Conservation (phyloP, 2,113 vertebrate genomes). For the Myotis brandtii region DNA sequence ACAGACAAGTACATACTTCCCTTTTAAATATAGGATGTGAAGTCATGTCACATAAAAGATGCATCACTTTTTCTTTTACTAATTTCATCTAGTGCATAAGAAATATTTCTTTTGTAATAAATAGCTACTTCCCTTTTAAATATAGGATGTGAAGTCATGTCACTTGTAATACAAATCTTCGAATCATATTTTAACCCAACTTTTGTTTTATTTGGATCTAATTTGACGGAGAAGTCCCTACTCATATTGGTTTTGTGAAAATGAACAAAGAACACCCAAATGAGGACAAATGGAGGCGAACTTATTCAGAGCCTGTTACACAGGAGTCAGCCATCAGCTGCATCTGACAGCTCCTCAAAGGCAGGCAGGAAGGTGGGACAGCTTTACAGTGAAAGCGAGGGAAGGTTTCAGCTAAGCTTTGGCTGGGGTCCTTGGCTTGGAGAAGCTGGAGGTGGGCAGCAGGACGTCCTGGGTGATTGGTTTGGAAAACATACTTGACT, state of each 20-base stretch:
- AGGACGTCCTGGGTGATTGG: background rate
- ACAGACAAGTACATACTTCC: background rate
- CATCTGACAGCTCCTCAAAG: background rate
- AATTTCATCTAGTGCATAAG: background rate
- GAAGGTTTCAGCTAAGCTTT: background rate
- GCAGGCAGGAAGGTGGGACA: rapidly evolving
- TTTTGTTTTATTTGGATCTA: background rate
- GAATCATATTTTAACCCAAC: background rate
- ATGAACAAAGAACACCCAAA: background rate
- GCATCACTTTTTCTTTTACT: background rate
- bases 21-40: background rate
- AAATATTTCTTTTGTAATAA: background rate
- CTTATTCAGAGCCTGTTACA: background rate
- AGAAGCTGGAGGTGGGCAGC: background rate
- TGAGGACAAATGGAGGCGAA: background rate
- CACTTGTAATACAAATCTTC: background rate
- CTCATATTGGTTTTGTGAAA: background rate
- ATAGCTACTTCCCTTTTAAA: background rate
- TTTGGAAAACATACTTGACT: background rate
- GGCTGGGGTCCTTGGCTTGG: too few relatives aligned
- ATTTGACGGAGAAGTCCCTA: background rate
- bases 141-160: background rate
- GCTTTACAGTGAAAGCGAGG: rapidly evolving
- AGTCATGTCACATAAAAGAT: background rate
- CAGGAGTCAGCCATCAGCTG: background rate